These are phyloP conservation scores for Plebejus argus DNA, from an alignment of 2,888 invertebrate genomes.

Conservation along the genomic window DNA sequence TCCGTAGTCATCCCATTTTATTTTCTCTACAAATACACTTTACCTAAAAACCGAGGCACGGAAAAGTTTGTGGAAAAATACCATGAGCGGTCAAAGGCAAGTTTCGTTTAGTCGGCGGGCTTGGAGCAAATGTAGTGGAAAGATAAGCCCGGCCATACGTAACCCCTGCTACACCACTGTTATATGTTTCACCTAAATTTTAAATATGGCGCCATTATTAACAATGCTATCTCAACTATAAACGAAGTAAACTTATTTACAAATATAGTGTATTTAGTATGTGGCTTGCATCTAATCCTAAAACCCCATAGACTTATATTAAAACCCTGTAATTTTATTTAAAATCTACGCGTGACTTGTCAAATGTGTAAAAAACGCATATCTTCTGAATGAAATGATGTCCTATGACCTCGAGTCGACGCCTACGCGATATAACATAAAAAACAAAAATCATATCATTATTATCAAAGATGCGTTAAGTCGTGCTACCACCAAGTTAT, in stretches of 20 bases:
- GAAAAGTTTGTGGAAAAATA: slow-evolving; percentile 37
- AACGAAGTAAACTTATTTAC: background rate
- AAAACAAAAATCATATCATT: no score
- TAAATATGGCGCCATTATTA: slow-evolving; percentile 22
- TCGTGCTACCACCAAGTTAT: no score
- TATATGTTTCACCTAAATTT: slow-evolving; percentile 24
- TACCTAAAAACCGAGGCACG: background rate
- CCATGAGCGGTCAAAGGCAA: slow-evolving; percentile 39
- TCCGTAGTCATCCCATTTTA: background rate
- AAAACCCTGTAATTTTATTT: background rate
- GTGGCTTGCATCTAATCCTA: background rate
- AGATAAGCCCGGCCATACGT: slow-evolving; percentile 49
- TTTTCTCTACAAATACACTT: background rate
- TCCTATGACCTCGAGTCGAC: no score
- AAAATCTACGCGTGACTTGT: no score
- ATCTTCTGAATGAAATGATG: no score
- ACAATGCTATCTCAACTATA: background rate
- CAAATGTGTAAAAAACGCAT: no score
- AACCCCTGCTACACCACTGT: slow-evolving; percentile 16
- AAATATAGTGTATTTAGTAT: background rate
- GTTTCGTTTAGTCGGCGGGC: slow-evolving; percentile 60
- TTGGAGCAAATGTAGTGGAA: slow-evolving; percentile 59
- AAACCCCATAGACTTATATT: no score
- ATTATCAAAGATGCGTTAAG: no score
- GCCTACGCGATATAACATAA: no score